Conservation (phyloP, 1,140 invertebrate species). For the Solenopsis invicta region DNA sequence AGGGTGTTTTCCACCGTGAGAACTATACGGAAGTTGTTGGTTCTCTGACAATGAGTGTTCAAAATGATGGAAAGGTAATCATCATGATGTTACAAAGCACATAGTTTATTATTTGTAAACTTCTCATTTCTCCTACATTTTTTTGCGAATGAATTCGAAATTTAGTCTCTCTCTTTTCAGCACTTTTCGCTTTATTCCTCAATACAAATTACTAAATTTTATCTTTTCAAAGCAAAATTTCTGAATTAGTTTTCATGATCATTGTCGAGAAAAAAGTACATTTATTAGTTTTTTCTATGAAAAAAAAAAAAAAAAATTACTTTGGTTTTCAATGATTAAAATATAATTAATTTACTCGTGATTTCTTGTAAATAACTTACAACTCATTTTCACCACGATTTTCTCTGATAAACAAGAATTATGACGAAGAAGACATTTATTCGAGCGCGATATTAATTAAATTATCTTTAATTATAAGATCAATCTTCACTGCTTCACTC, state of each 20-base stretch:
- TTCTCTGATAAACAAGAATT: background rate
- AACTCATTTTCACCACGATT: background rate
- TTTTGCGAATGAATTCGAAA: background rate
- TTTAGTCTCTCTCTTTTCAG: slow-evolving; percentile 10
- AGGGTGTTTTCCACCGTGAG: slow-evolving; percentile 1
- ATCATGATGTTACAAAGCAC: background rate
- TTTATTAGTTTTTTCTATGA: background rate
- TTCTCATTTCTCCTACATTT: slow-evolving; percentile 22
- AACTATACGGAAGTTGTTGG: slow-evolving; percentile 24
- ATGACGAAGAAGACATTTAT: background rate
- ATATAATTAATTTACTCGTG: background rate
- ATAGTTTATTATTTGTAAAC: background rate
- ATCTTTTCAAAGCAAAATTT: slow-evolving; percentile 25
- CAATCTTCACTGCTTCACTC: slow-evolving; percentile 38
- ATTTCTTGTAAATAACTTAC: background rate
- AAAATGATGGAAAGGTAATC: slow-evolving; percentile 49
- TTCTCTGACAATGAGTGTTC: slow-evolving; percentile 15
- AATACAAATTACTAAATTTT: slow-evolving; percentile 6
- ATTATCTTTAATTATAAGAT: background rate
- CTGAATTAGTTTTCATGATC: background rate
- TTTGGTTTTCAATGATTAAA: background rate
- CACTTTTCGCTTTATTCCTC: background rate
- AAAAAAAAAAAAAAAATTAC: slow-evolving; percentile 2
- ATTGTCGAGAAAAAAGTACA: background rate
- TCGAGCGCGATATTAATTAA: slow-evolving; percentile 12